Evolutionary conservation across 2,888 invertebrate species (phyloP).

Genomic region (Noctua janthe): DNA sequence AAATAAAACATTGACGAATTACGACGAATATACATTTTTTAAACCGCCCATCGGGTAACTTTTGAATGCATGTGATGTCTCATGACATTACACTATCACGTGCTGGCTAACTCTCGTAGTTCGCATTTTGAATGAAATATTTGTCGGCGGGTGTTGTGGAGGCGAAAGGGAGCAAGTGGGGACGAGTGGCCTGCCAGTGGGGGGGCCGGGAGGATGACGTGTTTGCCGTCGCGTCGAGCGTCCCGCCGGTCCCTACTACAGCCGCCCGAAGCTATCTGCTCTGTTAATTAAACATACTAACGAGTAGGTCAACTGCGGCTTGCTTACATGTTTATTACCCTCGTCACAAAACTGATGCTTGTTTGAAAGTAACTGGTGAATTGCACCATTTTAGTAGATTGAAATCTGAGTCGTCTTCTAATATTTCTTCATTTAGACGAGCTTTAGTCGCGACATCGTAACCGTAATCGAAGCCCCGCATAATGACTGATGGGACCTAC

Average conservation of each 20-base stretch:
- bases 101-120: conserved; percentile 21
- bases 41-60: not conserved
- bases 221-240: conserved; percentile 9
- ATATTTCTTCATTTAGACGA: not conserved
- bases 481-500: conserved; percentile 20
- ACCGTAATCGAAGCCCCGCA: conserved; percentile 19
- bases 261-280: conserved; percentile 15
- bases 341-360: conserved; percentile 7
- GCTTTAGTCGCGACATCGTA: not conserved
- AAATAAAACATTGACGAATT: not conserved
- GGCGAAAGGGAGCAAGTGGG: conserved; percentile 5
- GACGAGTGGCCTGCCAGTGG: not conserved
- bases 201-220: conserved; percentile 8
- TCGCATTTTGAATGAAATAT: conserved; percentile 52
- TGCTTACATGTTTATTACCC: conserved; percentile 40
- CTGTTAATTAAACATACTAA: conserved; percentile 35
- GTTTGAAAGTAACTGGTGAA: conserved; percentile 1
- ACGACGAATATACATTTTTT: not conserved
- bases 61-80: not conserved
- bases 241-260: not conserved
- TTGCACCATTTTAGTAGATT: conserved; percentile 4
- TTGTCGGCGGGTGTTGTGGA: not conserved
- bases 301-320: conserved; percentile 45
- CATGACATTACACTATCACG: conserved; percentile 24
- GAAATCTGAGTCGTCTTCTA: not conserved